Evolutionary conservation across 1,140 invertebrate genomes (phyloP).

Genomic region (Drosophila ohnishii): DNA sequence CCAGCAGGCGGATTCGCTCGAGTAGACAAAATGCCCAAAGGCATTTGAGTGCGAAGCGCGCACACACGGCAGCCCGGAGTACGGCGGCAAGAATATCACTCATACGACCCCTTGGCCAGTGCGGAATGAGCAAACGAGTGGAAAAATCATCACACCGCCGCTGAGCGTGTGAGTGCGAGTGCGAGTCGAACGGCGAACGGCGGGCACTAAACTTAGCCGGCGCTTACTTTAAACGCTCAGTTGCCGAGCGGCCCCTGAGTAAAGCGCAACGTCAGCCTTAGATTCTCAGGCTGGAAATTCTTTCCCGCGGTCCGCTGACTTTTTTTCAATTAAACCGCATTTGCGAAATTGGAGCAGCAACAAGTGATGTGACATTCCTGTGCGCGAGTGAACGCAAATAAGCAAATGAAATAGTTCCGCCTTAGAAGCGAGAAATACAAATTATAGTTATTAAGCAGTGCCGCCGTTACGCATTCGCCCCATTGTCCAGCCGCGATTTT

Average conservation of each 20-base stretch:
- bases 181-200: constrained; percentile 25
- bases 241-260: constrained; percentile 79
- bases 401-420: neutral
- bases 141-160: constrained; percentile 49
- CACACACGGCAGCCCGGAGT: constrained; percentile 13
- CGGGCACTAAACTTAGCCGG: constrained; percentile 74
- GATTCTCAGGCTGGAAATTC: constrained; percentile 31
- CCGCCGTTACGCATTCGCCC: constrained; percentile 39
- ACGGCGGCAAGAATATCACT: constrained; percentile 67
- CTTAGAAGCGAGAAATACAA: constrained; percentile 27
- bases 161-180: constrained; percentile 14
- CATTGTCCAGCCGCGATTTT: constrained; percentile 25
- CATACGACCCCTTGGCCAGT: constrained; percentile 63
- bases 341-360: constrained; percentile 28
- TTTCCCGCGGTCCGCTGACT: constrained; percentile 6
- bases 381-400: constrained; percentile 4
- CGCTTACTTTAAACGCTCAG: constrained; percentile 74
- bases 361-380: constrained; percentile 43
- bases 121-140: constrained; percentile 69
- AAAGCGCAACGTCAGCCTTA: constrained; percentile 64
- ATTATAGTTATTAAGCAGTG: constrained; percentile 31
- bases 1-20: constrained; percentile 69
- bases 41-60: constrained; percentile 67
- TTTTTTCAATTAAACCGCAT: constrained; percentile 29
- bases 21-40: constrained; percentile 67